Conservation (phyloP, 2,888 invertebrate species). For the Elysia crispata region DNA sequence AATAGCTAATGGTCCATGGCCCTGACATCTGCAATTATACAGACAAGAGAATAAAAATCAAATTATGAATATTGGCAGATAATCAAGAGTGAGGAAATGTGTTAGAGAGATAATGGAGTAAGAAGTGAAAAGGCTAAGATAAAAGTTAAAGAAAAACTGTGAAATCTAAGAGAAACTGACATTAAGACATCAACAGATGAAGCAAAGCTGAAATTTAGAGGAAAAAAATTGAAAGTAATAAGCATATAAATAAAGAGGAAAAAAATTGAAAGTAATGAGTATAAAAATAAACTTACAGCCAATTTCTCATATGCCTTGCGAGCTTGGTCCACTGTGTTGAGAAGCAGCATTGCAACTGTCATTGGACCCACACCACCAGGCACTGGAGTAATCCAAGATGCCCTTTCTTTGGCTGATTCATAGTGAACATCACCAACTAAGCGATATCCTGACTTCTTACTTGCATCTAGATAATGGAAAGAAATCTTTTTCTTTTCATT, state of each 20-base stretch:
- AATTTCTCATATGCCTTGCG: conserved; percentile 54
- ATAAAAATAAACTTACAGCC: conserved; percentile 48
- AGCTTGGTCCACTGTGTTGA: conserved; percentile 93
- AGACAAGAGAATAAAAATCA: background rate
- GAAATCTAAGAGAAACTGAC: too few species aligned
- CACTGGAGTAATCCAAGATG: conserved; percentile 94
- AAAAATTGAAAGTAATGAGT: background rate
- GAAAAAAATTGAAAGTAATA: background rate
- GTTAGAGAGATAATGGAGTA: too few species aligned
- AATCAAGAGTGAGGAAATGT: too few species aligned
- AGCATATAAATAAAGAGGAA: background rate
- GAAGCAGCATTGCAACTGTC: conserved; percentile 93
- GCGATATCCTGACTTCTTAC: conserved; percentile 84
- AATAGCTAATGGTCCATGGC: conserved; percentile 66
- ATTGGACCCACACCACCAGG: conserved; percentile 97
- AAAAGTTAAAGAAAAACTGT: too few species aligned
- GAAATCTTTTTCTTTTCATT: background rate
- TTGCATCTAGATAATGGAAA: conserved; percentile 60
- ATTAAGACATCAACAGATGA: too few species aligned
- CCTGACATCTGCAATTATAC: background rate
- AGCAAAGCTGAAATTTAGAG: background rate
- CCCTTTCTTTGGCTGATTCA: conserved; percentile 84
- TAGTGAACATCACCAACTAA: conserved; percentile 97
- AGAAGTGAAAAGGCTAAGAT: too few species aligned
- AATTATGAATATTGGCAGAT: too few species aligned